Evolutionary conservation across 2,113 vertebrate genomes (phyloP).

Genomic region (Fregetta grallaria): DNA sequence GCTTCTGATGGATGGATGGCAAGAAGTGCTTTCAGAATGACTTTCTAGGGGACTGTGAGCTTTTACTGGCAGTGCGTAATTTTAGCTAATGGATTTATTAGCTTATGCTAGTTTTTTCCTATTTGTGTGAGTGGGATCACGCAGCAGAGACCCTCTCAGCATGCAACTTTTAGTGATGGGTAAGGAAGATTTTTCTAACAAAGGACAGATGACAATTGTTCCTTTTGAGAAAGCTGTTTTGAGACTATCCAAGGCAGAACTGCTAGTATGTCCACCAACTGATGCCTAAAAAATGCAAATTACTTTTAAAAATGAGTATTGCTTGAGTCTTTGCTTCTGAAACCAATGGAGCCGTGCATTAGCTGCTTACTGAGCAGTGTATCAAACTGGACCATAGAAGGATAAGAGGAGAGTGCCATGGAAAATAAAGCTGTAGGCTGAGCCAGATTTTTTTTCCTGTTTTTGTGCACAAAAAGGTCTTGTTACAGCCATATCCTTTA

Average conservation of each 20-base stretch:
- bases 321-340: not conserved
- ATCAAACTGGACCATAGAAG: slow-evolving; percentile 14
- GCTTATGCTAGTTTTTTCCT: not conserved
- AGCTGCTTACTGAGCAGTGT: not conserved
- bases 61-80: not conserved
- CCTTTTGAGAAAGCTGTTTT: not conserved
- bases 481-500: slow-evolving; percentile 10
- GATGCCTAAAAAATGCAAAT: not conserved
- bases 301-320: not conserved
- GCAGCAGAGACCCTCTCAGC: not conserved
- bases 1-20: not conserved
- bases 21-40: not conserved
- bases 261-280: not conserved
- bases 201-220: not conserved
- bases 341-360: not conserved
- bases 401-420: not conserved
- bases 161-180: not conserved
- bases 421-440: not conserved
- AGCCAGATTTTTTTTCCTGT: not conserved
- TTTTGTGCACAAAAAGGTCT: slow-evolving; percentile 21
- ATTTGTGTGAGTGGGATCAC: not conserved
- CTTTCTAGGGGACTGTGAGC: not conserved
- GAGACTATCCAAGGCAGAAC: not conserved
- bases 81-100: not conserved
- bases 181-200: not conserved